Base-by-base conservation (phyloP, 2,888 invertebrate species). In the Brachylomia viminalis region DNA sequence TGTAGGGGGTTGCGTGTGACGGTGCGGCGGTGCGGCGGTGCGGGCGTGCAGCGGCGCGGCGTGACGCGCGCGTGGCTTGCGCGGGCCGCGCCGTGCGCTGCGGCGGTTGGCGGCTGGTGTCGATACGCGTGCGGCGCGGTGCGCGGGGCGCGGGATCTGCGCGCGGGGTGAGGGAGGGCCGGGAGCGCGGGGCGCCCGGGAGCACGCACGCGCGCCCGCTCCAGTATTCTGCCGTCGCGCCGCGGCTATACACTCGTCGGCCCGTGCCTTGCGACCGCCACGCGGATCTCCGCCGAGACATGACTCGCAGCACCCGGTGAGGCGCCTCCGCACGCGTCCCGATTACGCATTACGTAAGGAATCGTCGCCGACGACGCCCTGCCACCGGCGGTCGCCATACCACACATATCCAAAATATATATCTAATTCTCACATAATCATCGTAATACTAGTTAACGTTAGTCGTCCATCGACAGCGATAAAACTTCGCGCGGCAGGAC, bases 81-180 rank as follows among this genome's bases (percentile, higher is more conserved):
- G 92, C 90, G 89, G 87, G 88, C 88, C 85, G 87, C 86, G 88
- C 88, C 82, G 84, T 79, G 78, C 92, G 94, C 92, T 95, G 95
- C 95, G 94, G 95, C 92, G 94, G 94, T 92, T 90, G 93, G 92
- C 92, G 92, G 92, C 91, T 92, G 94, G 94, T 95, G 95, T 95
- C 95, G 92, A 95, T 95, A 95, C 93, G 94, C 92, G 93, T 92
- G 92, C 92, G 82, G 88, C 82, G 86, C 86, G 83, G 94, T 92
- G 93, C 92, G 92, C 91, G 82, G 88, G 84, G 86, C 85, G 82
- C 87, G 84, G 83, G 95, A 94, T 94, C 95, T 92, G 94, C 94
- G 80, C 80, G 83, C 86, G 83, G 88, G 85, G 79, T 86, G 83
- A 81, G 88, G 83, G 83, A 86, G 81, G 72, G 79, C 62, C 85